These are phyloP conservation scores for Ageneiosus marmoratus DNA, from an alignment of 2,113 vertebrate genomes.

Conservation along the genomic window DNA sequence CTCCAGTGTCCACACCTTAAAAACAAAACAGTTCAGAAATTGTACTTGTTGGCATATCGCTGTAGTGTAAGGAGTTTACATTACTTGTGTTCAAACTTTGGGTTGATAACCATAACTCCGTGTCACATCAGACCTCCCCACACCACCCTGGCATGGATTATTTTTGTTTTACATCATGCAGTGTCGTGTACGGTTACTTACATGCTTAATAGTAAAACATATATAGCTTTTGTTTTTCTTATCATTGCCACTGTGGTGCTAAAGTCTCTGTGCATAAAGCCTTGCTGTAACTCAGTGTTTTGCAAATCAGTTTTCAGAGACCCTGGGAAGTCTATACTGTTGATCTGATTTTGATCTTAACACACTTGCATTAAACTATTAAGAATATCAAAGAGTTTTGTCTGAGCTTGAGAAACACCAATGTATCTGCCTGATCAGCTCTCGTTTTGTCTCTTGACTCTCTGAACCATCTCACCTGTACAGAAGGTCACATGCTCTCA, in stretches of 20 bases:
- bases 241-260: not conserved
- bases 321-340: not conserved
- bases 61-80: not conserved
- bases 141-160: not conserved
- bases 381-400: not conserved
- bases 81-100: not conserved
- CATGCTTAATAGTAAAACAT: not conserved
- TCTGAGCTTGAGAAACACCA: not conserved
- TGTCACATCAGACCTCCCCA: not conserved
- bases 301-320: not conserved
- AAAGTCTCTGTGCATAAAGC: not conserved
- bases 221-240: not conserved
- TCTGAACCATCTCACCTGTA: conserved; percentile 27
- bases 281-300: not conserved
- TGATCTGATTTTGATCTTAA: not conserved
- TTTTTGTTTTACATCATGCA: not conserved
- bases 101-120: not conserved
- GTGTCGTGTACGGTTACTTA: not conserved
- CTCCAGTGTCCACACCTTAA: not conserved
- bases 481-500: conserved; percentile 67
- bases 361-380: not conserved
- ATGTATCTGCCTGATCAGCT: conserved; percentile 1
- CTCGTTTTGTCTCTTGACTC: not conserved
- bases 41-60: not conserved
- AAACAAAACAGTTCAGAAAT: too few species aligned